Base-by-base conservation (phyloP, 2,888 invertebrate genomes). In the Colostygia pectinataria region DNA sequence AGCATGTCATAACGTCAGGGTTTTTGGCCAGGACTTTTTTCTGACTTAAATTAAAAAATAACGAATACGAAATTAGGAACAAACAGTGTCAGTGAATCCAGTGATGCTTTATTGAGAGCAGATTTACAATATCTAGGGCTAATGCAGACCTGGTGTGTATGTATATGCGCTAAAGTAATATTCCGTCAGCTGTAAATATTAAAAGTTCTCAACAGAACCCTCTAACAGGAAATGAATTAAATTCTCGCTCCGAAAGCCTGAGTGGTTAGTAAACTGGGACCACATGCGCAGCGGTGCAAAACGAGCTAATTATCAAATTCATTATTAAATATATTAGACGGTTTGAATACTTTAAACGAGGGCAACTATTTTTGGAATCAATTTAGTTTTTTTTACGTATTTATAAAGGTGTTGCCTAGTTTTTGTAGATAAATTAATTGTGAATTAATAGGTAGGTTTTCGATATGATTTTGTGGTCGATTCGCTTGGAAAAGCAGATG, bases 281-380 rank as follows among this genome's bases (percentile, higher is more conserved):
- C 53, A 34, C 40, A 39, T 31, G 39, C 15, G 38, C 57, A 57
- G 34, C 75, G 75, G 71, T 71, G 79, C 76, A 63, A 61, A 66
- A 50, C 71, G 62, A 62, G 49, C 77, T 83, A 83, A 83, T 85
- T 84, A 81, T 79, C 68, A 79, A 80, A 77, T 78, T 80, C 71
- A 74, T 82, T 82, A 82, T 83, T 78, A 79, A 78, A 79, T 80
- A 69, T 80, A 79, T 77, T 71, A 60, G 50, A 50, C 44, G 36
- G 55, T 48, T 52, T 49, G 53, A 46, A 38, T 55, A 37, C 43
- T 52, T 53, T 56, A 56, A 57, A 52, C 45, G 47, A 42, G 49
- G 56, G 49, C 24, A 14, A 44, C 39, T 31, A 49, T 56, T 49
- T 46, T 46, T 50, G 42, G 51, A 51, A 40, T 53, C 47, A 48